Evolutionary conservation across 2,888 invertebrate species (phyloP), one percentile per base, ranked within the genome.

Genomic region (Matsumyia berberina): DNA sequence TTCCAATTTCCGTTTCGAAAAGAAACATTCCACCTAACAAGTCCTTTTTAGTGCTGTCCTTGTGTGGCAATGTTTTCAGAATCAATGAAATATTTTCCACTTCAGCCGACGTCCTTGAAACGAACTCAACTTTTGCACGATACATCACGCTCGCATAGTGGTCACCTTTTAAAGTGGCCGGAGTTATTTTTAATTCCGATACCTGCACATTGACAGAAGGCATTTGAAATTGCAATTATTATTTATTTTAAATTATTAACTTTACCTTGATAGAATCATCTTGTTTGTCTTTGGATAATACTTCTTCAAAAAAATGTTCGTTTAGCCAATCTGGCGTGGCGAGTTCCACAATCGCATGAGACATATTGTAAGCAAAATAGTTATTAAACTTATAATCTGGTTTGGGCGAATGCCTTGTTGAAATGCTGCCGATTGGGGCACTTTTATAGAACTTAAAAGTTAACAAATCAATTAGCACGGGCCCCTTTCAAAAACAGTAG

Each of bases 41-140:
- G 0, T 89, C 88, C 46, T 80, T 88, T 69, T 89, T 89, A 4
- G 73, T 31, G 1, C 89, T 88, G 3, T 89, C 87, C n/a, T 19
- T 5, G 12, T 88, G 86, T 0, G 90, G 90, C 88, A 89, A 88
- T 1, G 88, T 88, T 64, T 90, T 90, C 3, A 90, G 86, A 11
- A 90, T 88, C 66, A 42, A 76, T 64, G 89, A 80, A 88, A 88
- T 12, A 1, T n/a, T 17, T 53, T 12, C 12, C 31, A 3, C n/a
- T 37, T n/a, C 15, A n/a, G 12, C 17, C 4, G n/a, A 29, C 3
- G 19, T 19, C 0, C 17, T 6, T 6, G 57, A 35, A 31, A 57
- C 37, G 4, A 51, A 58, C 5, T n/a, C 35, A 0, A 87, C 78
- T 8, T 0, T 39, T 0, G 79, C 87, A 4, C 88, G 86, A 51